Evolutionary conservation across 2,113 vertebrate genomes (phyloP).

Genomic region (Podarcis muralis): DNA sequence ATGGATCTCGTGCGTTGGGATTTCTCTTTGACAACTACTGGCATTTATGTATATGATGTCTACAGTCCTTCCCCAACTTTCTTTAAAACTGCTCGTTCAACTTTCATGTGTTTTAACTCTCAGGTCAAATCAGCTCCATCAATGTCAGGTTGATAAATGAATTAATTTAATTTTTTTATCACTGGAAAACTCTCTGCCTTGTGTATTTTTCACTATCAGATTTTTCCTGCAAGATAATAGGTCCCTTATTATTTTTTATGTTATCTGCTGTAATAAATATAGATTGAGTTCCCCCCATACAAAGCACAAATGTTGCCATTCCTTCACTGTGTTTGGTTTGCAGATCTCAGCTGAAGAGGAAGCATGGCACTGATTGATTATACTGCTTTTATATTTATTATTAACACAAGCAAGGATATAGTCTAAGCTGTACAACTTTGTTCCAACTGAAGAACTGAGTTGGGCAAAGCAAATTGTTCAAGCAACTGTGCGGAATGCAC

Average conservation of each 20-base stretch:
- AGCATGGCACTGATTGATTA: background rate
- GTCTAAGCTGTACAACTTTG: background rate
- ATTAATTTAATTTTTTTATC: constrained; percentile 71
- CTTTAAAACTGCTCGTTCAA: constrained; percentile 58
- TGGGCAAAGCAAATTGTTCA: background rate
- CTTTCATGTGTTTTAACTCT: constrained; percentile 65
- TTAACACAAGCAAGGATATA: background rate
- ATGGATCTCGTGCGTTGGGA: no score
- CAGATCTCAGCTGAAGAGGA: background rate
- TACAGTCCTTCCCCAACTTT: constrained; percentile 36
- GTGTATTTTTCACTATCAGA: constrained; percentile 67
- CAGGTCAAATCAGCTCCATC: constrained; percentile 56
- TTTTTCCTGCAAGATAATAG: constrained; percentile 61
- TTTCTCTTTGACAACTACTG: background rate
- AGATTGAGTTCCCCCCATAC: background rate
- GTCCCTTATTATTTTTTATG: constrained; percentile 45
- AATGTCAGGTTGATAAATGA: constrained; percentile 70
- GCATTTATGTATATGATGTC: background rate
- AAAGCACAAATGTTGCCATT: constrained; percentile 8
- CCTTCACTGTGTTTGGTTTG: constrained; percentile 37
- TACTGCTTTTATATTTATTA: background rate
- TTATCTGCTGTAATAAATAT: constrained; percentile 33
- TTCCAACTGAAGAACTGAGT: background rate
- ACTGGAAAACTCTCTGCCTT: constrained; percentile 50
- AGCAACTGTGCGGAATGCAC: background rate